Conservation (phyloP, 2,888 invertebrate genomes). For the Drosophila melanocephala region DNA sequence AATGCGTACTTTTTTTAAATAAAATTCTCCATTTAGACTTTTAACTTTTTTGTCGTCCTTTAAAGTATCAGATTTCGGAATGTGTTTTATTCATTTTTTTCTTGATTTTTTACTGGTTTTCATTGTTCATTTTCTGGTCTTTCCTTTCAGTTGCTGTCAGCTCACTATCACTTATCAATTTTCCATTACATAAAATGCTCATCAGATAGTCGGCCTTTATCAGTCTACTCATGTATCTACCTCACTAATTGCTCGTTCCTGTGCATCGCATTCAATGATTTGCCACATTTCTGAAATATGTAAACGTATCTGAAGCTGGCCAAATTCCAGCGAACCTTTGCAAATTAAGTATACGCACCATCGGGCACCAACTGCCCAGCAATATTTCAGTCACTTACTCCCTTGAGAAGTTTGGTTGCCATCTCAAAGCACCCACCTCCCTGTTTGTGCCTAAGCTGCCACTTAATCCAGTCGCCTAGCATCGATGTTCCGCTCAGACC, state of each 20-base stretch:
- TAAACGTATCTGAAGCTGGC: conserved; percentile 15
- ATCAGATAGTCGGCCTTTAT: conserved; percentile 3
- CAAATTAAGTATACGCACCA: conserved; percentile 72
- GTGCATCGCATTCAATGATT: conserved; percentile 9
- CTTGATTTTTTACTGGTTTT: background rate
- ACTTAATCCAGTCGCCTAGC: conserved; percentile 75
- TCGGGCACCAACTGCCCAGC: conserved; percentile 53
- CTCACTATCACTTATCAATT: conserved; percentile 23
- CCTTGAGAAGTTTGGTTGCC: conserved; percentile 28
- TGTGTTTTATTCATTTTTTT: background rate
- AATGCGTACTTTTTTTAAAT: background rate
- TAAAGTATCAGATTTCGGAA: background rate
- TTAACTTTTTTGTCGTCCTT: background rate
- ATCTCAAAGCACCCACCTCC: conserved; percentile 18
- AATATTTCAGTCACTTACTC: conserved; percentile 56
- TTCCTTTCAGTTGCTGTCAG: background rate
- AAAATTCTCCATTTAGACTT: background rate
- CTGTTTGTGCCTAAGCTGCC: conserved; percentile 66
- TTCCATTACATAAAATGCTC: background rate
- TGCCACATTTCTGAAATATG: conserved; percentile 33
- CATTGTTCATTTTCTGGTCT: background rate
- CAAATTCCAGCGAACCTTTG: conserved; percentile 45
- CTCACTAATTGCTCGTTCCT: background rate
- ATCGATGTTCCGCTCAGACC: background rate
- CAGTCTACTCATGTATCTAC: background rate